Percentiles rank a stretch among this genome's conserved stretches.
These are phyloP conservation scores for Botrylloides violaceus DNA, from an alignment of 23 tunicate genomes.

Conservation along the genomic window DNA sequence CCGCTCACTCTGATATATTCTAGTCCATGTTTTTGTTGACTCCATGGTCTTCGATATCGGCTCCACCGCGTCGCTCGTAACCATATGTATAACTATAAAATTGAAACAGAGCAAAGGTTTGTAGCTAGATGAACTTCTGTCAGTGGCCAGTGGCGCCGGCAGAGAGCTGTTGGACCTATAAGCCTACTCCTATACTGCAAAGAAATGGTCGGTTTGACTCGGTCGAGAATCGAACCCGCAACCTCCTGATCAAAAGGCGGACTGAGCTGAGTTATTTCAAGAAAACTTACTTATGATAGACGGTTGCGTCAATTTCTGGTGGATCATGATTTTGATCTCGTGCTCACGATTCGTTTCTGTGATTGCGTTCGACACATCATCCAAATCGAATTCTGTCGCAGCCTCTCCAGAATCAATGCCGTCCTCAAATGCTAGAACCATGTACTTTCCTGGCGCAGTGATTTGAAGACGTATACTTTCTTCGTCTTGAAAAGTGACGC, in stretches of 20 bases:
- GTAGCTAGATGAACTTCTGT: not conserved
- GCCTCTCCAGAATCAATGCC: not conserved
- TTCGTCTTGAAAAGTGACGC: constrained; percentile 5
- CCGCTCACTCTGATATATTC: constrained; percentile 9
- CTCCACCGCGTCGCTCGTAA: constrained; percentile 39
- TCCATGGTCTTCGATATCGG: constrained; percentile 42
- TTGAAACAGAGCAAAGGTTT: not conserved
- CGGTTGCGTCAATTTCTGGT: constrained; percentile 34
- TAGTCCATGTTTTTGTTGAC: constrained; percentile 33
- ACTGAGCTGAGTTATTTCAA: no score
- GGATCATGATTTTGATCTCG: constrained; percentile 41
- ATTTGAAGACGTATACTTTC: constrained; percentile 23
- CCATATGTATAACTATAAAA: constrained; percentile 55
- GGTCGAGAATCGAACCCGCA: no score
- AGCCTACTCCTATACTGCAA: no score
- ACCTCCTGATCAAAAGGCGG: no score
- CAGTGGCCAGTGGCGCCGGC: no score
- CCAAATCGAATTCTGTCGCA: constrained; percentile 18
- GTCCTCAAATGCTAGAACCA: constrained; percentile 54
- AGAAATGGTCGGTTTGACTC: no score
- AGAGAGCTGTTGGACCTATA: no score
- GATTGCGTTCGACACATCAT: constrained; percentile 26
- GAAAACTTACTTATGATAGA: constrained; percentile 58
- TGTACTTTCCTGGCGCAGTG: constrained; percentile 33
- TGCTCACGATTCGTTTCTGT: constrained; percentile 20